Percentiles rank a stretch among this genome's conserved stretches.
These are phyloP conservation scores for Pentamera pediparva DNA, from an alignment of 53 echinoderm and acorn worm genomes.

Conservation along the genomic window DNA sequence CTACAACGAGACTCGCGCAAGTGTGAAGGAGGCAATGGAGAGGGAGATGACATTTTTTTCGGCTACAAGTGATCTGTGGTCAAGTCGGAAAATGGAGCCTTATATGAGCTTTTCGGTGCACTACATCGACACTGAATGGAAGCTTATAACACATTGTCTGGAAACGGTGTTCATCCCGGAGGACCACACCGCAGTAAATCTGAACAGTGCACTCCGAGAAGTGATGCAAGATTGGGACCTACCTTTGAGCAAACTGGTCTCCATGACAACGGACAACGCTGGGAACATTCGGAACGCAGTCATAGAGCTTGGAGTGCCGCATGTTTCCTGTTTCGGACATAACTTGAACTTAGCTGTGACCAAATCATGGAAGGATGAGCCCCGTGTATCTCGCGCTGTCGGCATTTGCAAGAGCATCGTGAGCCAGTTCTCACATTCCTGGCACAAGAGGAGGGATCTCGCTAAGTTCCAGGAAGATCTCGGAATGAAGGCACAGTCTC, in stretches of 20 bases:
- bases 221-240: constrained; percentile 35
- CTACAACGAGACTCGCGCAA: background rate
- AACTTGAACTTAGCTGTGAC: constrained; percentile 10
- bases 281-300: constrained; percentile 20
- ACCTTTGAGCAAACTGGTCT: background rate
- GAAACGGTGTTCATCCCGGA: constrained; percentile 23
- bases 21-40: background rate
- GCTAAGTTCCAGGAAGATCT: background rate
- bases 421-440: background rate
- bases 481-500: background rate
- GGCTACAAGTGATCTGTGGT: constrained; percentile 38
- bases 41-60: constrained; percentile 17
- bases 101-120: constrained; percentile 43
- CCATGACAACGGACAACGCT: constrained; percentile 43
- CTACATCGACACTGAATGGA: constrained; percentile 20
- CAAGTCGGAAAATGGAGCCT: constrained; percentile 33
- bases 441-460: background rate
- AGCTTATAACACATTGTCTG: constrained; percentile 3
- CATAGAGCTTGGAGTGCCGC: background rate
- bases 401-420: constrained; percentile 13
- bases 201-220: background rate
- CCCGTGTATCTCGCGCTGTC: background rate
- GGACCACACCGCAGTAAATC: constrained; percentile 16
- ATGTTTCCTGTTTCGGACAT: constrained; percentile 9
- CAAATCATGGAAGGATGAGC: constrained; percentile 1